These are phyloP conservation scores for Drosophila mulleri DNA, from an alignment of 2,888 invertebrate genomes.

Conservation along the genomic window DNA sequence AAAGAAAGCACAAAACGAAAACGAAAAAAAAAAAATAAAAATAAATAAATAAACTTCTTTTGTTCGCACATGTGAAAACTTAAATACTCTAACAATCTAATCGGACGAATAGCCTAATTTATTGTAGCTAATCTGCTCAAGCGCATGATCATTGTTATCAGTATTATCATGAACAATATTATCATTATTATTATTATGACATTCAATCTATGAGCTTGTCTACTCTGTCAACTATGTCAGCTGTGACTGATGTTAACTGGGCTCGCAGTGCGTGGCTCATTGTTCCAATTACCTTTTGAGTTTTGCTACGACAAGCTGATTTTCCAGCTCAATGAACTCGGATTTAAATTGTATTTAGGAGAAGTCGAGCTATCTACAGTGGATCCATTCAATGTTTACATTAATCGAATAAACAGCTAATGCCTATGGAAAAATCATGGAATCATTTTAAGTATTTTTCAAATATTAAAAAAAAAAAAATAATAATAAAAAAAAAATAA, in stretches of 20 bases:
- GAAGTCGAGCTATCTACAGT: background rate
- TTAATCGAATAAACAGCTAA: background rate
- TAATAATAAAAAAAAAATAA: too few species aligned
- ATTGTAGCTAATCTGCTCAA: background rate
- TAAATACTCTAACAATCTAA: constrained; percentile 27
- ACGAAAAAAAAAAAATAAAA: background rate
- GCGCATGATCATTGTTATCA: background rate
- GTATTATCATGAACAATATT: background rate
- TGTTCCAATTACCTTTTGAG: background rate
- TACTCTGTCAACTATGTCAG: background rate
- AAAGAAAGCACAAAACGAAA: background rate
- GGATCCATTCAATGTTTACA: background rate
- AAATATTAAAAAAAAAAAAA: too few species aligned
- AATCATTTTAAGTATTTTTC: too few species aligned
- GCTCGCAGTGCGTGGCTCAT: background rate
- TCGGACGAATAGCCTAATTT: background rate
- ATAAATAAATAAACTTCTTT: background rate
- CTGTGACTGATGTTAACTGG: constrained; percentile 2
- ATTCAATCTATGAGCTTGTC: background rate
- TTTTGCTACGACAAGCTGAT: constrained; percentile 4
- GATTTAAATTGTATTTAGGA: constrained; percentile 4
- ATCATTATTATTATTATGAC: background rate
- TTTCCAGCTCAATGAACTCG: constrained; percentile 5
- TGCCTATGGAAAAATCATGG: too few species aligned
- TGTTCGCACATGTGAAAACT: constrained; percentile 8